These are phyloP conservation scores for Drosophila serrata DNA, from an alignment of 1,140 invertebrate genomes.

Conservation along the genomic window DNA sequence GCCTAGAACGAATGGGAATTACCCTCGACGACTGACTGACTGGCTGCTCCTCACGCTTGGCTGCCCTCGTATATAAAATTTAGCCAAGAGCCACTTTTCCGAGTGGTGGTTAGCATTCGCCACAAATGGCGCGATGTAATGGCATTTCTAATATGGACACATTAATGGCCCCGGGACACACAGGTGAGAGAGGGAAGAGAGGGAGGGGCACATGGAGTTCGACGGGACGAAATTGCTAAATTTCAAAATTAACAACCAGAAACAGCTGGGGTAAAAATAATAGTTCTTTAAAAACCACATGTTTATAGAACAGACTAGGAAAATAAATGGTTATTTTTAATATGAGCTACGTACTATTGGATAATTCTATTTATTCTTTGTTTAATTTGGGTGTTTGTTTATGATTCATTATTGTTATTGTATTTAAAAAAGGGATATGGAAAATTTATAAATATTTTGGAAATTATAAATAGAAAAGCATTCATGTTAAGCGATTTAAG, in stretches of 20 bases:
- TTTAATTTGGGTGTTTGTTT: not conserved
- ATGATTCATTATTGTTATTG: too few species aligned
- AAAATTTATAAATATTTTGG: not conserved
- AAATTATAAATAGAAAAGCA: not conserved
- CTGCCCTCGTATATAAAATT: slow-evolving; percentile 44
- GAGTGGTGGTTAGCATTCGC: slow-evolving; percentile 72
- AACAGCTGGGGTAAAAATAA: slow-evolving; percentile 13
- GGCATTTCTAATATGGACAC: slow-evolving; percentile 79
- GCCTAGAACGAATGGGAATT: slow-evolving; percentile 41
- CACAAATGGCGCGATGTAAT: slow-evolving; percentile 81
- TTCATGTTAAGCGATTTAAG: not conserved
- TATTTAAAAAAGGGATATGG: not conserved
- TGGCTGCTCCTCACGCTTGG: slow-evolving; percentile 60
- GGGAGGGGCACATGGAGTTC: slow-evolving; percentile 3
- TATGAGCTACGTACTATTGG: too few species aligned
- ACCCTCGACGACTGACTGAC: slow-evolving; percentile 31
- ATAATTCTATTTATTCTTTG: not conserved
- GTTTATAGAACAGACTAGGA: not conserved
- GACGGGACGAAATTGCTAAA: slow-evolving; percentile 39
- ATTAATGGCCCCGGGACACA: slow-evolving; percentile 60
- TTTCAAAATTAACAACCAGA: slow-evolving; percentile 73
- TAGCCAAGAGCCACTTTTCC: slow-evolving; percentile 12
- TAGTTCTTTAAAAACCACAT: not conserved
- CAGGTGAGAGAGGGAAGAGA: slow-evolving; percentile 43
- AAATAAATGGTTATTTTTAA: not conserved